These are phyloP conservation scores for Lasioglossum pauxillum DNA, from an alignment of 2,888 invertebrate species.

Conservation along the genomic window DNA sequence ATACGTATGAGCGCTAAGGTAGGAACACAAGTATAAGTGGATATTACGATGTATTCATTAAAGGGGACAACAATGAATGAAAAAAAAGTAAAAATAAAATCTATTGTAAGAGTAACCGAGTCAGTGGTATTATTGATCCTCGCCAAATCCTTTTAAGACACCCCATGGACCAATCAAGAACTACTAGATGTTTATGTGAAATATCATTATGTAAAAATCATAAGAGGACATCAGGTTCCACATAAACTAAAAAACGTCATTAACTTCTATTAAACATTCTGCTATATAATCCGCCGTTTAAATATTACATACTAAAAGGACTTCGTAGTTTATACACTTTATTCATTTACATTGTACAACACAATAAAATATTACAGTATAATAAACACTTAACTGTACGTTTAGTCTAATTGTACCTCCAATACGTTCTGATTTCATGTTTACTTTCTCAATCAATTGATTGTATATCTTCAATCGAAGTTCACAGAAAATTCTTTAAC, in stretches of 20 bases:
- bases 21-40: slow-evolving; percentile 49
- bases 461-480: background rate
- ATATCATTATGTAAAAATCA: background rate
- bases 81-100: slow-evolving; percentile 63
- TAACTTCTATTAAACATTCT: background rate
- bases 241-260: background rate
- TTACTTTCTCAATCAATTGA: background rate
- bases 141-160: background rate
- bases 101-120: slow-evolving; percentile 33
- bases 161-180: background rate
- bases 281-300: background rate
- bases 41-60: slow-evolving; percentile 69
- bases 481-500: background rate
- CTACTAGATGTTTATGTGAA: background rate
- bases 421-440: background rate
- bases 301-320: background rate
- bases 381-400: background rate
- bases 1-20: slow-evolving; percentile 67
- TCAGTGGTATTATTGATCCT: background rate
- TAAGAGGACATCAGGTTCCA: background rate
- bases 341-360: background rate
- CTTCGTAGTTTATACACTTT: background rate
- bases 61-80: slow-evolving; percentile 50
- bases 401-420: background rate
- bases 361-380: background rate